Base-by-base conservation (phyloP, 2,888 invertebrate species). In the Rhodophaea formosa region DNA sequence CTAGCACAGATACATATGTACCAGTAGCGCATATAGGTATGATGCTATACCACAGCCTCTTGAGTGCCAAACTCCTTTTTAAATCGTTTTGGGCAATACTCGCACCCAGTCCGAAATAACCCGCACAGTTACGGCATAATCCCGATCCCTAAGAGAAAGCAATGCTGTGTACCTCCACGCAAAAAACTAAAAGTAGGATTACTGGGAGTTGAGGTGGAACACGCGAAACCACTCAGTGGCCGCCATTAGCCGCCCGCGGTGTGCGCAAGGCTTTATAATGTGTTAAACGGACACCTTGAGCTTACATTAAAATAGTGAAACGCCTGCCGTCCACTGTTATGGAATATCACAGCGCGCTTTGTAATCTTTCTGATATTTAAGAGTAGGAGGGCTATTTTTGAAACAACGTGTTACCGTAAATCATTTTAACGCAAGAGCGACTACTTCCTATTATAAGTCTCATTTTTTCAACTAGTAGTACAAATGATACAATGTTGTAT, bases 181-280 rank as follows among this genome's bases (percentile, higher is more conserved):
- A 86, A 87, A 87, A 86, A 87, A 85, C 80, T 83, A 80, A 82
- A 80, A 82, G 82, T 78, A 72, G 80, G 81, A 74, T 78, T 75
- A 66, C 64, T 72, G 67, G 65, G 77, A 69, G 74, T 70, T 74
- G 79, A 81, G 84, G 85, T 82, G 82, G 77, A 79, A 87, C 87
- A 88, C 76, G 86, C 74, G 81, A 87, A 87, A 82, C 86, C 88
- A 88, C 88, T 88, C 87, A 83, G 77, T 62, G 68, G 72, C 70
- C 60, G 68, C 77, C 80, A 82, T 82, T 81, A 83, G 79, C 72
- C 69, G 32, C 8, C 70, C 54, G 68, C 60, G 61, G 65, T 68
- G 71, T 69, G 64, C 54, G 35, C 62, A 52, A 62, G 61, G 63
- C 53, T 56, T 66, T 65, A 62, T 56, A 58, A 46, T 65, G 51